Conservation (phyloP, 2,888 invertebrate species). For the Drosophila parthenogenetica region DNA sequence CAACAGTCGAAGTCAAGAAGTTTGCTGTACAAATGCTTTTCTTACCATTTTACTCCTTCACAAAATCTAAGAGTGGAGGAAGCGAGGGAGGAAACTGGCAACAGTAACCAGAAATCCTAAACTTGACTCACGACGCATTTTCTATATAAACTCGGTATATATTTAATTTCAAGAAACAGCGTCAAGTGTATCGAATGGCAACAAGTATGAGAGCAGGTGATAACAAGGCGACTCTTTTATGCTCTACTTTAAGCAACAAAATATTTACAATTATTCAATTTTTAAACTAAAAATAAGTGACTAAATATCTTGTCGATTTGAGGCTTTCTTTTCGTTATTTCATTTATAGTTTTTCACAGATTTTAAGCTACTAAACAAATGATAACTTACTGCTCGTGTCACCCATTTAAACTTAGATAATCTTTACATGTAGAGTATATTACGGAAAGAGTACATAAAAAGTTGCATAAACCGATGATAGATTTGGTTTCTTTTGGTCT, state of each 20-base stretch:
- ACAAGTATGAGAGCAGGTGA: background rate
- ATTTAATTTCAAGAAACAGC: constrained; percentile 66
- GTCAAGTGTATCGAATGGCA: constrained; percentile 80
- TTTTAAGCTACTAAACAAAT: too few relatives aligned
- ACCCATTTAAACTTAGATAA: background rate
- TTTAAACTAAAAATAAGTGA: too few relatives aligned
- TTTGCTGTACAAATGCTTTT: constrained; percentile 76
- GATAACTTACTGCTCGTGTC: too few relatives aligned
- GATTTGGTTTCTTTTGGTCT: constrained; percentile 48
- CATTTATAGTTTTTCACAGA: too few relatives aligned
- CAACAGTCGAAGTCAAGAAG: constrained; percentile 68
- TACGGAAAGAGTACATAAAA: constrained; percentile 53
- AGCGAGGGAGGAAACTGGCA: constrained; percentile 15
- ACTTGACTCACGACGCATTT: constrained; percentile 82
- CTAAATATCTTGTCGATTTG: too few relatives aligned
- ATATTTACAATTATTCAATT: too few relatives aligned
- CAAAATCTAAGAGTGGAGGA: constrained; percentile 25
- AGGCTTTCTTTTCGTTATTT: too few relatives aligned
- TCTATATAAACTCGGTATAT: constrained; percentile 59
- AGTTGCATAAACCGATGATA: constrained; percentile 77
- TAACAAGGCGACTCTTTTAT: constrained; percentile 4
- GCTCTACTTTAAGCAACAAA: constrained; percentile 8
- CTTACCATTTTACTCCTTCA: constrained; percentile 34
- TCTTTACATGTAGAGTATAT: background rate
- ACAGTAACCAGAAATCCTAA: constrained; percentile 71